These are phyloP conservation scores for Pseudanteris insignis DNA, from an alignment of 2,888 invertebrate species.

Conservation along the genomic window DNA sequence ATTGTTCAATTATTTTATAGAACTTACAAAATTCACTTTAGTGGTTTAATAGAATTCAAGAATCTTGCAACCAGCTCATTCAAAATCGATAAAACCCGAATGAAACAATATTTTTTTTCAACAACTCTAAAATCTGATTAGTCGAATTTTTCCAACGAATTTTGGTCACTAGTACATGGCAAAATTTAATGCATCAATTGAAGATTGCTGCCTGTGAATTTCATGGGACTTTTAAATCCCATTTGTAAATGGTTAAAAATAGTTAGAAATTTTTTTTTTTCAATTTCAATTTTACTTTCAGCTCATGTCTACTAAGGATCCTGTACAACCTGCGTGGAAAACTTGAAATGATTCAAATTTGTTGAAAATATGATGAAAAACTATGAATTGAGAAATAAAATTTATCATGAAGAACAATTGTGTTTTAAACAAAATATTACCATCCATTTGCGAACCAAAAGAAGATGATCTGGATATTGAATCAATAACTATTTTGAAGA, in stretches of 20 bases:
- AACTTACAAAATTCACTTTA: too few relatives aligned
- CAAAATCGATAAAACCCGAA: too few relatives aligned
- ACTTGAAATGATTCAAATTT: slow-evolving; percentile 47
- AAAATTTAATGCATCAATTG: slow-evolving; percentile 16
- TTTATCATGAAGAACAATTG: slow-evolving; percentile 18
- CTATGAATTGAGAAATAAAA: slow-evolving; percentile 37
- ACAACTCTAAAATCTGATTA: too few relatives aligned
- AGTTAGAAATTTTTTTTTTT: slow-evolving; percentile 14
- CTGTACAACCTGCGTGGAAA: slow-evolving; percentile 52
- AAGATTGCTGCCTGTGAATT: slow-evolving; percentile 12
- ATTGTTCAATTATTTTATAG: too few relatives aligned
- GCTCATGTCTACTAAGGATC: slow-evolving; percentile 63
- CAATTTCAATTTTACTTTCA: slow-evolving; percentile 51
- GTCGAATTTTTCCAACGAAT: too few relatives aligned
- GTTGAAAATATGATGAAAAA: slow-evolving; percentile 12
- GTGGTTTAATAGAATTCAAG: too few relatives aligned
- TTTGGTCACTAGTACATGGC: slow-evolving; percentile 1
- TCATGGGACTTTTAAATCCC: slow-evolving; percentile 1
- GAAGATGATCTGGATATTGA: too few relatives aligned
- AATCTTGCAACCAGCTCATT: too few relatives aligned
- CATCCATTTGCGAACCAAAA: too few relatives aligned
- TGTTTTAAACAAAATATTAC: too few relatives aligned
- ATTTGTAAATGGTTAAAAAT: slow-evolving; percentile 3
- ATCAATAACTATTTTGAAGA: too few relatives aligned
- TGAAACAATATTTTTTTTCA: too few relatives aligned